Evolutionary conservation across 2,113 vertebrate genomes (phyloP).

Genomic region (Oxygymnocypris stewartii): DNA sequence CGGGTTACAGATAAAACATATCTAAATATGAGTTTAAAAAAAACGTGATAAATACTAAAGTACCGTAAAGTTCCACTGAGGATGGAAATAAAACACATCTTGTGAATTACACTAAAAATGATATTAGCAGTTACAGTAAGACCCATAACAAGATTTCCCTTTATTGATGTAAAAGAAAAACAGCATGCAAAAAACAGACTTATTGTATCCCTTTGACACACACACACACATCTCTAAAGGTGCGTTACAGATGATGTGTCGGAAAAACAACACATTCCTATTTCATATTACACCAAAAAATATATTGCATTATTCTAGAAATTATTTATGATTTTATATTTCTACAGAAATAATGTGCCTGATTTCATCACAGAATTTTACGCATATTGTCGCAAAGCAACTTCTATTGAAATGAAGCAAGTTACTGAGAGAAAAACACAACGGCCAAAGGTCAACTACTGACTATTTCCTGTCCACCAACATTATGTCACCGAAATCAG

Average conservation of each 20-base stretch:
- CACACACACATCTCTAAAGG: slow-evolving; percentile 18
- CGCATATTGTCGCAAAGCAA: slow-evolving; percentile 2
- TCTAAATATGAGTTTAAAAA: not conserved
- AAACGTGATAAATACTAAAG: slow-evolving; percentile 2
- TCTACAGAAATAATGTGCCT: slow-evolving; percentile 31
- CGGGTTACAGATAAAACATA: not conserved
- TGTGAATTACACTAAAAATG: not conserved
- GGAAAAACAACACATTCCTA: slow-evolving; percentile 5
- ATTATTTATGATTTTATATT: not conserved
- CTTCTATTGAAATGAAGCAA: slow-evolving; percentile 34
- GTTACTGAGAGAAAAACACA: slow-evolving; percentile 5
- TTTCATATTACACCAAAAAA: slow-evolving; percentile 41
- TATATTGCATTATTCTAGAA: slow-evolving; percentile 47
- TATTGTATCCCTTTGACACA: not conserved
- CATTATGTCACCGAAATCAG: not conserved
- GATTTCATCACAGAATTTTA: slow-evolving; percentile 33
- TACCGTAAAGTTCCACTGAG: too few species aligned
- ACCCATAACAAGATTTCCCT: slow-evolving; percentile 22
- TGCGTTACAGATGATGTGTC: slow-evolving; percentile 8
- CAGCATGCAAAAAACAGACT: slow-evolving; percentile 9
- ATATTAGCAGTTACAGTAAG: slow-evolving; percentile 3
- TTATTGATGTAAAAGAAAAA: slow-evolving; percentile 19
- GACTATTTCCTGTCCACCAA: slow-evolving; percentile 13
- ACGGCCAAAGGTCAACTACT: slow-evolving; percentile 22
- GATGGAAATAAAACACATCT: not conserved